Conservation (phyloP, 2,797 vertebrate species). For the Perodicticus potto region DNA sequence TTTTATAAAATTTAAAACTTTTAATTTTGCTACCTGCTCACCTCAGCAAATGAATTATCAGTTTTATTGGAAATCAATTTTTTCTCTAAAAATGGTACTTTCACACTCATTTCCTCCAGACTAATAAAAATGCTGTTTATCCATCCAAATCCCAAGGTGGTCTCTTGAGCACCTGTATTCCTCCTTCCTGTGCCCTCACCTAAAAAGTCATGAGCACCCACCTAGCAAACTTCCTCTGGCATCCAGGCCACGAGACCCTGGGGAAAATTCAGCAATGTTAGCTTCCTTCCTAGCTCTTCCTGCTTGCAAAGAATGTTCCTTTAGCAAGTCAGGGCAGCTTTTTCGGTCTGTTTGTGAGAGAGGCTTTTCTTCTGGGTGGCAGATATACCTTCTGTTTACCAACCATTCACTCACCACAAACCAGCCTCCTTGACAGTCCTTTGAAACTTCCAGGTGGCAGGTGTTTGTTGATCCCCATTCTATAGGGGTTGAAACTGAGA, state of each 20-base stretch:
- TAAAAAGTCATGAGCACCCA: not conserved
- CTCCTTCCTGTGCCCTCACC: not conserved
- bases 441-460: not conserved
- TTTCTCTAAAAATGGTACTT: not conserved
- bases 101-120: not conserved
- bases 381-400: not conserved
- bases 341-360: not conserved
- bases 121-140: not conserved
- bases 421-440: constrained; percentile 1
- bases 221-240: not conserved
- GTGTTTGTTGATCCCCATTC: constrained; percentile 26
- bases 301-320: not conserved
- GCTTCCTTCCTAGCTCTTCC: not conserved
- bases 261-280: not conserved
- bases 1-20: not conserved
- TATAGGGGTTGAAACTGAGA: constrained; percentile 42
- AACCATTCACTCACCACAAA: not conserved
- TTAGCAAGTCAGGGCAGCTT: constrained; percentile 50
- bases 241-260: not conserved
- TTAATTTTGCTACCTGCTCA: not conserved
- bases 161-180: not conserved
- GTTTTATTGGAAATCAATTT: constrained; percentile 31
- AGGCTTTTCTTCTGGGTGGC: constrained; percentile 48
- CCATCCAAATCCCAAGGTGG: not conserved
- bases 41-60: not conserved